Conservation (phyloP, 2,888 invertebrate genomes). For the Epiblema foenella region DNA sequence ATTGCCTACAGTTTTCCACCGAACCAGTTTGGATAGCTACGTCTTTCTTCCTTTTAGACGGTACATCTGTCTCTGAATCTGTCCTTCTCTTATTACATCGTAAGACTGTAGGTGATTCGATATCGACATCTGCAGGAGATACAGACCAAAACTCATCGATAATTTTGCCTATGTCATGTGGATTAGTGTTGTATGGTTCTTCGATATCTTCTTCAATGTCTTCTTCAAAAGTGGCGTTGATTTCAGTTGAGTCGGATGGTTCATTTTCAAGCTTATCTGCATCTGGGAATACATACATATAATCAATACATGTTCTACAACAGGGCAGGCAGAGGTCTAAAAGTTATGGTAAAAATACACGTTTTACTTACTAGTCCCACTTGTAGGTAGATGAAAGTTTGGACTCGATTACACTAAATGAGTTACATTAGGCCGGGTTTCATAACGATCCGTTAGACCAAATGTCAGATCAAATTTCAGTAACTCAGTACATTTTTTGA, state of each 20-base stretch:
- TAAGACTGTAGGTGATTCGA: background rate
- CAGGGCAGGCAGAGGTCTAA: background rate
- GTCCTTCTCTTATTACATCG: background rate
- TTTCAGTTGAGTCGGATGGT: background rate
- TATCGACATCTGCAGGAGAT: background rate
- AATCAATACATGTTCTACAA: background rate
- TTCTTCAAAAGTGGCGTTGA: conserved; percentile 3
- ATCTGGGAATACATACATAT: background rate
- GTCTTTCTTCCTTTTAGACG: conserved; percentile 1
- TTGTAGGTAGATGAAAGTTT: too few species aligned
- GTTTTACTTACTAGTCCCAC: background rate
- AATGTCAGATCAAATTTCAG: too few species aligned
- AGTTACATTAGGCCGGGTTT: too few species aligned
- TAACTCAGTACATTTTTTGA: too few species aligned
- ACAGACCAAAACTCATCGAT: conserved; percentile 29
- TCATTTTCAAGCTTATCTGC: background rate
- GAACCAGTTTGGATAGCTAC: conserved; percentile 23
- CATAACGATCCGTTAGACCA: too few species aligned
- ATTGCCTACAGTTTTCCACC: conserved; percentile 15
- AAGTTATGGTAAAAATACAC: background rate
- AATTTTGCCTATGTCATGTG: background rate
- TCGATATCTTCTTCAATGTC: background rate
- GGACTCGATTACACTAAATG: too few species aligned
- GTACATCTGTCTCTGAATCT: background rate
- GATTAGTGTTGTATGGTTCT: background rate